Evolutionary conservation across 2,113 vertebrate species (phyloP).

Genomic region (Aldabrachelys gigantea): DNA sequence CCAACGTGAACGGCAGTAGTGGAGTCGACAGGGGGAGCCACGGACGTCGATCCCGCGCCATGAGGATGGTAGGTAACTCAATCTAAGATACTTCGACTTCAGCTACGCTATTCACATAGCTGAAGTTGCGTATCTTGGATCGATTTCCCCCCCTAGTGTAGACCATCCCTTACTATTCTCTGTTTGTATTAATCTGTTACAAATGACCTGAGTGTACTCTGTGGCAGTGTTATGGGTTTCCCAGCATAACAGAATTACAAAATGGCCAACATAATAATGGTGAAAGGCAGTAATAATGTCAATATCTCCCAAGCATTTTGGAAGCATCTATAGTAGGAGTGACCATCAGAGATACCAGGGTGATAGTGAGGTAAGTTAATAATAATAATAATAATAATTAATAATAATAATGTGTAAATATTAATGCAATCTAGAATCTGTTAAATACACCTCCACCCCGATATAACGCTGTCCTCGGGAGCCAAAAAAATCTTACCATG

Average conservation of each 20-base stretch:
- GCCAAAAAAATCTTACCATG: too few relatives aligned
- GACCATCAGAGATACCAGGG: background rate
- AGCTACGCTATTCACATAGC: too few relatives aligned
- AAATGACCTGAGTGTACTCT: background rate
- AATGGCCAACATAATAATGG: background rate
- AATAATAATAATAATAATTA: background rate
- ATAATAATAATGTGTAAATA: background rate
- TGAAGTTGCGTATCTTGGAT: too few relatives aligned
- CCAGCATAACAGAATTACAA: background rate
- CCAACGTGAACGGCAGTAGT: too few relatives aligned
- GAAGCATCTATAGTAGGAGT: background rate
- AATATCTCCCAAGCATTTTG: background rate
- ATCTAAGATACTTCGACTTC: too few relatives aligned
- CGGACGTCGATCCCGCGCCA: too few relatives aligned
- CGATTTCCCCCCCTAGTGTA: too few relatives aligned
- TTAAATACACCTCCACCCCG: background rate
- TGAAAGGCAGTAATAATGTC: background rate
- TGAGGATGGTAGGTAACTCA: too few relatives aligned
- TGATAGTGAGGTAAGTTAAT: background rate
- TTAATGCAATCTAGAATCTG: too few relatives aligned
- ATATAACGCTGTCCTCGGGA: too few relatives aligned
- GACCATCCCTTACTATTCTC: background rate
- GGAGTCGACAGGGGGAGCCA: too few relatives aligned
- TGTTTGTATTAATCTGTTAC: background rate
- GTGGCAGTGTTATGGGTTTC: background rate